Base-by-base conservation (phyloP, 2,888 invertebrate genomes). In the Tetranychus piercei region DNA sequence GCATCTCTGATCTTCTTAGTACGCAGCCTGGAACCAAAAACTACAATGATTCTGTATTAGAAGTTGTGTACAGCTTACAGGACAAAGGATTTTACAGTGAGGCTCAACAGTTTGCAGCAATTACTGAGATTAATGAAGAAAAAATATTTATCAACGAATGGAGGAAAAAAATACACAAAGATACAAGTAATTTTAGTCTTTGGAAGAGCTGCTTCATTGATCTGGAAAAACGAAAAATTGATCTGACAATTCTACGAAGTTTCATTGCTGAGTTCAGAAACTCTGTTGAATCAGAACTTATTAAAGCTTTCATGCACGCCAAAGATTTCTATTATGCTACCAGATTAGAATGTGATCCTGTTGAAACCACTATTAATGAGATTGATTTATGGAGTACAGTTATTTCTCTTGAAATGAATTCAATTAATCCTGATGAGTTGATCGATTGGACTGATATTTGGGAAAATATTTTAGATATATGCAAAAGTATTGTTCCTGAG, bases 141-240 rank as follows among this genome's bases (percentile, higher is more conserved):
- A 71, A 73, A 71, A 44, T 76, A 43, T 44, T 44, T 8, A 65
- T 76, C 44, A 76, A 75, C 43, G 76, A 75, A 23, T 76, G 75
- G 75, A 64, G 44, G 18, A 22, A 76, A 15, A 76, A 73, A 74
- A 71, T 75, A 4, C 34, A 45, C 9, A 73, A 11, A 8, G 20
- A 22, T 20, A 18, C 8, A 34, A 44, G 65, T 23, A 72, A 73
- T 22, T 34, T 75, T 18, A 6, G 64, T 22, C 73, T 76, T 44
- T 76, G 76, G 76, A 34, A 55, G 18, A 64, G 73, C 15, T 74
- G 76, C 71, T 65, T 73, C 22, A 45, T 18, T 11, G 20, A 18
- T 73, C n/a, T 73, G 5, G 64, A 64, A 55, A 64, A 44, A 22
- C 18, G 8, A 11, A 11, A 64, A 20, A 55, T 73, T 55, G 44